Evolutionary conservation across 2,797 vertebrate species (phyloP).

Genomic region (Acomys russatus): DNA sequence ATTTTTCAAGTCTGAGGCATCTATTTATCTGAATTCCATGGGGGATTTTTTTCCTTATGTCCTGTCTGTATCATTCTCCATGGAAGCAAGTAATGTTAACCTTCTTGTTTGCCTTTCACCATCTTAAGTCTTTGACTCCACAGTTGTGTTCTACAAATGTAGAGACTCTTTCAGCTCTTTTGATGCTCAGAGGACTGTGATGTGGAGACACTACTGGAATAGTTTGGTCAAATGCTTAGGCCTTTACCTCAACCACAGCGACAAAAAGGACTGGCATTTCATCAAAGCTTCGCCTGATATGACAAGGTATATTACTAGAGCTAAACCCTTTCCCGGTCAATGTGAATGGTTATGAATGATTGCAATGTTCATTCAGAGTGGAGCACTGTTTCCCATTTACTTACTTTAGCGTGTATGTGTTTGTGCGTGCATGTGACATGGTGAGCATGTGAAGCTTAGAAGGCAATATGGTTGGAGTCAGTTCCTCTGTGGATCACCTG

Average conservation of each 20-base stretch:
- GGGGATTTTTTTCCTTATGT: neutral
- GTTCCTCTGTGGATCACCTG: neutral
- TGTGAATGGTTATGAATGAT: neutral
- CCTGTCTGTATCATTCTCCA: neutral
- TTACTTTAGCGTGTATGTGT: neutral
- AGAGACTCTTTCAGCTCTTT: neutral
- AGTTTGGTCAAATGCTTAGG: conserved; percentile 2
- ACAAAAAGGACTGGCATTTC: conserved; percentile 10
- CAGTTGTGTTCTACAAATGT: neutral
- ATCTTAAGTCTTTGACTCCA: neutral
- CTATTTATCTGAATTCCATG: neutral
- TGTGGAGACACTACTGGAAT: neutral
- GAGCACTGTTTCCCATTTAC: neutral
- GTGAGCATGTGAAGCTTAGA: neutral
- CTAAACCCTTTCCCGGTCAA: neutral
- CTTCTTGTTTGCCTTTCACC: neutral
- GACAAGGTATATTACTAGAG: neutral
- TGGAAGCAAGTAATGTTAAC: neutral
- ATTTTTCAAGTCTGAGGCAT: neutral
- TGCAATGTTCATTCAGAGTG: conserved; percentile 19
- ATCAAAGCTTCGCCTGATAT: conserved; percentile 18
- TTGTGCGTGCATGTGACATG: neutral
- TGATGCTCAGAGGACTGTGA: neutral
- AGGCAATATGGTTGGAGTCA: neutral
- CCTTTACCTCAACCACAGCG: conserved; percentile 19